Conservation (phyloP, 2,888 invertebrate species). For the Sericinus montela region DNA sequence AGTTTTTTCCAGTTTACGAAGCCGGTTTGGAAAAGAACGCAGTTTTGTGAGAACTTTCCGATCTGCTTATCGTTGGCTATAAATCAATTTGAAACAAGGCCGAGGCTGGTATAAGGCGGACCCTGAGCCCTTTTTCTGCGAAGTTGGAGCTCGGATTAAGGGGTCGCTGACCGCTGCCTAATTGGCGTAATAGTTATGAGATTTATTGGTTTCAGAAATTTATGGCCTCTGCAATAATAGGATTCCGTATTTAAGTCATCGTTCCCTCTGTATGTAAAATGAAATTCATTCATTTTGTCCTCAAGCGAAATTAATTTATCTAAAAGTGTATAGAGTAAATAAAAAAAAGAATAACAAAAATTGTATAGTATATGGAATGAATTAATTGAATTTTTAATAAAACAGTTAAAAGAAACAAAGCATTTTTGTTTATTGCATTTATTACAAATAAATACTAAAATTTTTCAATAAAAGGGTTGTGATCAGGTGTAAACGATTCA, state of each 20-base stretch:
- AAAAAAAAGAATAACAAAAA: too few relatives aligned
- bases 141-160: slow-evolving; percentile 54
- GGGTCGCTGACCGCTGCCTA: slow-evolving; percentile 64
- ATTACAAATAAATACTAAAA: too few relatives aligned
- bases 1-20: slow-evolving; percentile 37
- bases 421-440: too few relatives aligned
- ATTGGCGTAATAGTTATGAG: slow-evolving; percentile 72
- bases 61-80: slow-evolving; percentile 65
- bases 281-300: too few relatives aligned
- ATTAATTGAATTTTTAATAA: too few relatives aligned
- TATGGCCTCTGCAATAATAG: slow-evolving; percentile 30
- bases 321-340: too few relatives aligned
- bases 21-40: slow-evolving; percentile 6
- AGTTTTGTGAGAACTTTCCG: slow-evolving; percentile 37
- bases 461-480: too few relatives aligned
- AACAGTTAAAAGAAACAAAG: too few relatives aligned
- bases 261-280: neutral
- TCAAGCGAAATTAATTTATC: too few relatives aligned
- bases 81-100: slow-evolving; percentile 74
- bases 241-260: slow-evolving; percentile 24
- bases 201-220: slow-evolving; percentile 48
- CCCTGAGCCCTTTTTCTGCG: slow-evolving; percentile 64
- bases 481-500: too few relatives aligned
- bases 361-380: too few relatives aligned
- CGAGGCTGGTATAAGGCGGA: slow-evolving; percentile 50